Conservation (phyloP, 1,140 invertebrate species). For the Lepidurus apus region DNA sequence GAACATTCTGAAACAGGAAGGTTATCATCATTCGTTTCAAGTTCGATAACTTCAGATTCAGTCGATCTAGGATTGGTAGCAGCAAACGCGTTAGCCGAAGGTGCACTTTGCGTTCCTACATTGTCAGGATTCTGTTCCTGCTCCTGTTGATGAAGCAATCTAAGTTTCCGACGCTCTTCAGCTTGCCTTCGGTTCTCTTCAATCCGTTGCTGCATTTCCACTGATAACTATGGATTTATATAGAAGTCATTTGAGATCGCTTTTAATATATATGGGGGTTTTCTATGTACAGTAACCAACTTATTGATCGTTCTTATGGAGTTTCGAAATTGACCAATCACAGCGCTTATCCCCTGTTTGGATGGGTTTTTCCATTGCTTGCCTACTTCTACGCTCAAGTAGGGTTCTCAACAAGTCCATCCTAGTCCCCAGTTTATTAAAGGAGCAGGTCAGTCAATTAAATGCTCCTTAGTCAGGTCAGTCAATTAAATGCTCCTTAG, state of each 20-base stretch:
- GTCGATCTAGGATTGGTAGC: not conserved
- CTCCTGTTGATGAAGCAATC: not conserved
- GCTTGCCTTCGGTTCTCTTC: slow-evolving; percentile 2
- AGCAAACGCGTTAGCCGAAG: not conserved
- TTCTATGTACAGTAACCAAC: not conserved
- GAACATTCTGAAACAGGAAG: not conserved
- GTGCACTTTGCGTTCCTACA: not conserved
- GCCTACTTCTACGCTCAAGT: too few relatives aligned
- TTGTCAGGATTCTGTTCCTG: not conserved
- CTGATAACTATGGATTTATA: not conserved
- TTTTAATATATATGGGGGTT: too few relatives aligned
- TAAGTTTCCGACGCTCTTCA: not conserved
- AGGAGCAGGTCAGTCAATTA: too few relatives aligned
- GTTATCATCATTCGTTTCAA: not conserved
- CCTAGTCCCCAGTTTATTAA: too few relatives aligned
- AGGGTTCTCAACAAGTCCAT: too few relatives aligned
- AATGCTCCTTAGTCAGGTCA: too few relatives aligned
- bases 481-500: too few relatives aligned
- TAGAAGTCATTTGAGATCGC: too few relatives aligned
- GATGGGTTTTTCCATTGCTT: too few relatives aligned
- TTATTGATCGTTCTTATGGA: too few relatives aligned
- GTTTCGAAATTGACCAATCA: too few relatives aligned
- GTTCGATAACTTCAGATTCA: not conserved
- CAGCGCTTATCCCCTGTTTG: too few relatives aligned
- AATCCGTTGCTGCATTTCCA: not conserved